Evolutionary conservation across 2,888 invertebrate species (phyloP), one percentile per base, ranked within the genome.

Genomic region (Cheilosia variabilis): DNA sequence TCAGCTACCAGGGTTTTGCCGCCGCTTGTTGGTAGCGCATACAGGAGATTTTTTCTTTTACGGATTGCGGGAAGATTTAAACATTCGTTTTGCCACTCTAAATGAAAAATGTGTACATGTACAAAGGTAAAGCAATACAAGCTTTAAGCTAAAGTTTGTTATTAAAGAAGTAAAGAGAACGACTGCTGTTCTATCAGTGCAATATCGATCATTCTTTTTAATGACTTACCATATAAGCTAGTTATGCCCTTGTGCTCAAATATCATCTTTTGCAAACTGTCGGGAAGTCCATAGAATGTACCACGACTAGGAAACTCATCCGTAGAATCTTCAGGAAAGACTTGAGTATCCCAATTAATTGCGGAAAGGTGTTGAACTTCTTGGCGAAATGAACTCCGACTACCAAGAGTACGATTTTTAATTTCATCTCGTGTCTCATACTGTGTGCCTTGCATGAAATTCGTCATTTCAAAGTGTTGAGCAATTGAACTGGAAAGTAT

Each of bases 1-100:
- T 99, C 99, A 0, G 99, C 98, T 13, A 99, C 98, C 34, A 99
- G 93, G 1, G 99, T 99, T 93, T 99, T 99, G 0, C 99, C 99
- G 1, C 99, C 99, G 90, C 98, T 98, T 0, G 99, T 99, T 0
- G 99, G 99, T 52, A 99, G 92, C 0, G 98, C 97, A 90, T 98
- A 98, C 81, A 99, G 96, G 53, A 99, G 93, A 93, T 99, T 99
- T 87, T 93, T 94, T 50, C 96, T 94, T 13, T 94, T 92, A 78
- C 93, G 93, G 27, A 98, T 93, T 2, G 97, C 96, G n/a, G 95
- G 94, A 45, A 98, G 93, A 81, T 94, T 95, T 4, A 99, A 93
- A 90, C 98, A 99, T 92, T 98, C 97, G 88, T 96, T 94, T 93
- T 99, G 99, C 99, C 99, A 99, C 88, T 97, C 98, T 98, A 89